These are phyloP conservation scores for Lemur catta DNA, from an alignment of 2,797 vertebrate genomes.

Conservation along the genomic window DNA sequence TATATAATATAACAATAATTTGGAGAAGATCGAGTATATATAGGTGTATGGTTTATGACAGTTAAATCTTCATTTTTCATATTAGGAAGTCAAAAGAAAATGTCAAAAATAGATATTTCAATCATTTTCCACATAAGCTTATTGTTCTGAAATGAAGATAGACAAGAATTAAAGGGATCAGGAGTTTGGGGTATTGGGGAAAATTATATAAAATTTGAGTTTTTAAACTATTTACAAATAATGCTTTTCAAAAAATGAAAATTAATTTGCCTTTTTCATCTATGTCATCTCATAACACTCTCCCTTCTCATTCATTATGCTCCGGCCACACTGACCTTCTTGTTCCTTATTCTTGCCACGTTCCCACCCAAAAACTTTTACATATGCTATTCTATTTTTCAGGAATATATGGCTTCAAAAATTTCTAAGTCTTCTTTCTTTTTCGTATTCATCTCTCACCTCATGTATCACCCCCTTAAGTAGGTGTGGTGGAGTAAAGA, in stretches of 20 bases:
- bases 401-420: not conserved
- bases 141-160: slow-evolving; percentile 14
- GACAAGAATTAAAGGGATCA: not conserved
- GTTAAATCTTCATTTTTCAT: not conserved
- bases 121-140: not conserved
- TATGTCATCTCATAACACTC: not conserved
- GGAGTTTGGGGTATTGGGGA: not conserved
- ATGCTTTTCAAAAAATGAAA: not conserved
- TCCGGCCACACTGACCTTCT: not conserved
- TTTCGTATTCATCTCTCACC: not conserved
- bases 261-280: not conserved
- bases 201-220: not conserved
- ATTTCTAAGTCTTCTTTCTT: not conserved
- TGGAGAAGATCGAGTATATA: not conserved
- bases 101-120: not conserved
- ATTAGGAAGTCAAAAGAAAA: not conserved
- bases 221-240: not conserved
- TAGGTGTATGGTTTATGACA: not conserved
- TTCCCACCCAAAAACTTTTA: not conserved
- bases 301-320: not conserved
- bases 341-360: not conserved
- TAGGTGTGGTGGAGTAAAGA: not conserved
- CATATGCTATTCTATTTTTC: not conserved
- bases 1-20: not conserved
- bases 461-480: not conserved